Evolutionary conservation across 1,140 invertebrate genomes (phyloP).

Genomic region (Aphelinus atriplicis): DNA sequence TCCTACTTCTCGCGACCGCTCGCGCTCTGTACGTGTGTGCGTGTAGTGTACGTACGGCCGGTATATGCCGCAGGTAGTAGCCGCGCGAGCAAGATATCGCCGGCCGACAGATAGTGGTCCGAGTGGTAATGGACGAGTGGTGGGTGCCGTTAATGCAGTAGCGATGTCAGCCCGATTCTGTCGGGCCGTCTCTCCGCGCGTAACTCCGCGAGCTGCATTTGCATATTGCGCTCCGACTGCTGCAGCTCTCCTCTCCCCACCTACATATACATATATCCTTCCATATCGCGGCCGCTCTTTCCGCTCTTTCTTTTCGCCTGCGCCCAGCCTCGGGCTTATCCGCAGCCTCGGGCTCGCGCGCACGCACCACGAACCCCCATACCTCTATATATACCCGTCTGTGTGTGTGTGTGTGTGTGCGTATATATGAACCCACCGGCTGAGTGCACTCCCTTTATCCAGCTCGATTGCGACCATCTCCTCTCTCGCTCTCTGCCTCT

Average conservation of each 20-base stretch:
- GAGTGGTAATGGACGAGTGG: conserved; percentile 58
- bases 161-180: conserved; percentile 53
- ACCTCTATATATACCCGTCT: no score
- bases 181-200: neutral
- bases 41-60: no score
- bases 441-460: neutral
- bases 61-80: conserved; percentile 24
- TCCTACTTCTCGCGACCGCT: no score
- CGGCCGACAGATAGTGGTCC: neutral
- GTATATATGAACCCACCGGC: neutral
- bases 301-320: conserved; percentile 28
- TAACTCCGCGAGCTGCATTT: conserved; percentile 13
- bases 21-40: no score
- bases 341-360: neutral
- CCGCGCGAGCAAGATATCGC: conserved; percentile 51
- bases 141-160: conserved; percentile 64
- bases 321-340: conserved; percentile 12
- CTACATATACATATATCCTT: neutral
- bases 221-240: conserved; percentile 14
- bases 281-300: neutral
- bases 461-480: conserved; percentile 14
- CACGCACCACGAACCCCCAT: no score
- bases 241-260: neutral
- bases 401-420: no score
- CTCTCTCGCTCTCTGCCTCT: conserved; percentile 18